phyloP scores from a whole-genome alignment of 2,797 vertebrate species.

The Linurgus olivaceus region DNA sequence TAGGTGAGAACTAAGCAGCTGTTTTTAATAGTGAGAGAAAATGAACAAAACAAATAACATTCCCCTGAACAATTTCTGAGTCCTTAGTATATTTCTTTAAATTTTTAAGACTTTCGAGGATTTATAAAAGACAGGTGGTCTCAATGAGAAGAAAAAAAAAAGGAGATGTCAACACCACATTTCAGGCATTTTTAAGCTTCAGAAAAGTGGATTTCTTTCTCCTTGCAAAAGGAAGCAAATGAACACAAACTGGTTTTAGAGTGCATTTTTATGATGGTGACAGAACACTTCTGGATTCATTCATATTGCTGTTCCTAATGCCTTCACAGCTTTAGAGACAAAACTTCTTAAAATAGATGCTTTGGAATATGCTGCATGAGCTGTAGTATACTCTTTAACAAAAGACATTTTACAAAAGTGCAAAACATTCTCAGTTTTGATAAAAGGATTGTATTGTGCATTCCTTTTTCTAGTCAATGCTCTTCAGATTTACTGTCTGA shows the following conservation, averaged over 20 bases:
- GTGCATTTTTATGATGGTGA: not conserved
- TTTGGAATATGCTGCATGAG: not conserved
- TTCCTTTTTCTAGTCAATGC: not conserved
- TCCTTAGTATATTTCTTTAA: not conserved
- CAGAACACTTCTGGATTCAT: not conserved
- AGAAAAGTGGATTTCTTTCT: not conserved
- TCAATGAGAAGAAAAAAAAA: not conserved
- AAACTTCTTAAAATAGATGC: not conserved
- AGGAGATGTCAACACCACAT: rapidly evolving
- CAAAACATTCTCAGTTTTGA: not conserved
- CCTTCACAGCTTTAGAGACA: not conserved
- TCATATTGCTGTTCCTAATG: not conserved
- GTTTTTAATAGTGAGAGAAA: not conserved
- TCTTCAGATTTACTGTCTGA: not conserved
- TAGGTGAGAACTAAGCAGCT: not conserved
- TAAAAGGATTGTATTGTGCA: not conserved
- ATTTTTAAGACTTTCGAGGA: not conserved
- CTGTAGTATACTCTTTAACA: not conserved
- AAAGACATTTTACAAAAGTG: not conserved
- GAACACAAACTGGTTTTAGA: not conserved
- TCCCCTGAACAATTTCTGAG: not conserved
- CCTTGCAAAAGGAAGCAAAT: not conserved
- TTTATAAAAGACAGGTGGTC: not conserved
- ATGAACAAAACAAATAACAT: not conserved
- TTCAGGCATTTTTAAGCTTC: not conserved